Percentiles rank a stretch among this genome's conserved stretches.
phyloP scores from a whole-genome alignment of 1,140 invertebrate genomes.

The Drosophila pachea region DNA sequence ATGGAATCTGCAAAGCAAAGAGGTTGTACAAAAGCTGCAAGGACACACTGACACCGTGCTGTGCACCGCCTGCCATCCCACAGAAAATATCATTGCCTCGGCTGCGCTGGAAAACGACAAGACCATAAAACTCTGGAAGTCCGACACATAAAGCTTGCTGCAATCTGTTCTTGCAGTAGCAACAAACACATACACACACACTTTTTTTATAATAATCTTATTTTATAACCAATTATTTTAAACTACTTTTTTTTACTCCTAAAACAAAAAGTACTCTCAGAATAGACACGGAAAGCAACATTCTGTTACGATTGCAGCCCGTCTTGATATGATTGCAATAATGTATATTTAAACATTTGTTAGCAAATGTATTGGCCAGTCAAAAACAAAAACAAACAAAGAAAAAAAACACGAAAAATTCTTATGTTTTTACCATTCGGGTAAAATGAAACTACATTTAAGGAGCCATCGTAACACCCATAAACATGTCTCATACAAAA shows the following conservation, averaged over 20 bases:
- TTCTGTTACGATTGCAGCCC: slow-evolving; percentile 23
- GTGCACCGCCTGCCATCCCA: slow-evolving; percentile 98
- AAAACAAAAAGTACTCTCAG: slow-evolving; percentile 10
- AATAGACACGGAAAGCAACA: slow-evolving; percentile 18
- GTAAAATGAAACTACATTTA: slow-evolving; percentile 25
- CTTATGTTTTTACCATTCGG: slow-evolving; percentile 16
- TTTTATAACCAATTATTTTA: slow-evolving; percentile 32
- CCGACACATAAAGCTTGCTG: slow-evolving; percentile 88
- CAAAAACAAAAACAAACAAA: slow-evolving; percentile 23
- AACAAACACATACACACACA: slow-evolving; percentile 31
- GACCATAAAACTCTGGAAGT: slow-evolving; percentile 99
- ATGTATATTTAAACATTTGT: slow-evolving; percentile 44
- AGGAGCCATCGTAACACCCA: slow-evolving; percentile 17
- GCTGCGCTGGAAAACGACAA: slow-evolving; percentile 99
- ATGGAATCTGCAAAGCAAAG: slow-evolving; percentile 99
- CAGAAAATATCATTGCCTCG: slow-evolving; percentile 99
- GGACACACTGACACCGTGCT: slow-evolving; percentile 99
- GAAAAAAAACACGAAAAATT: slow-evolving; percentile 6
- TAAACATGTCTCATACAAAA: slow-evolving; percentile 8
- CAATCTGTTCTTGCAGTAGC: neutral
- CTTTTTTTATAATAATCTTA: slow-evolving; percentile 39
- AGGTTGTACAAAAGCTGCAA: slow-evolving; percentile 98
- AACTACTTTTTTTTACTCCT: slow-evolving; percentile 27
- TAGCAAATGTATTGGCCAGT: slow-evolving; percentile 41
- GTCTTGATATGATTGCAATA: slow-evolving; percentile 10